phyloP scores from a whole-genome alignment of 1,140 invertebrate species.

The Drosophila kanapiae region DNA sequence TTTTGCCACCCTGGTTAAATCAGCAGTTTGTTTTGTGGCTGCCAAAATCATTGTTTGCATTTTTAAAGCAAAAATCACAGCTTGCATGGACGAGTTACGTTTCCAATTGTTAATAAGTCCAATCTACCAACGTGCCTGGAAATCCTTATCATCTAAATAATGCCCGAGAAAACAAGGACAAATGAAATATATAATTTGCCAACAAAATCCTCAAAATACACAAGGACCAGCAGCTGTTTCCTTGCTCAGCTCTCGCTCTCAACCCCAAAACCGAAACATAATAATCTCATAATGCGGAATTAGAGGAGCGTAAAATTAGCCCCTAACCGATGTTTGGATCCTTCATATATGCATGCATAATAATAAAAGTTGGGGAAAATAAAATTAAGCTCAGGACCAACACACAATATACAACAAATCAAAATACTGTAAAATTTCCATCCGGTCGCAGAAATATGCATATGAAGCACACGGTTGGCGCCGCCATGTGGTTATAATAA shows the following conservation, averaged over 20 bases:
- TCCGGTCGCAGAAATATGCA: constrained; percentile 51
- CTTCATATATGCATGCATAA: constrained; percentile 33
- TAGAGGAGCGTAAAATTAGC: constrained; percentile 75
- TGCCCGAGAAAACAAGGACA: constrained; percentile 16
- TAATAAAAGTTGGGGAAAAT: constrained; percentile 41
- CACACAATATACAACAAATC: constrained; percentile 34
- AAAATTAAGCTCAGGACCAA: constrained; percentile 52
- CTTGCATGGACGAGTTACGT: constrained; percentile 2
- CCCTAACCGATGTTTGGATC: constrained; percentile 34
- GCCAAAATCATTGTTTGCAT: constrained; percentile 27
- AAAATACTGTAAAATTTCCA: constrained; percentile 48
- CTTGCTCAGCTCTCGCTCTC: background rate
- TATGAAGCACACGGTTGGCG: constrained; percentile 37
- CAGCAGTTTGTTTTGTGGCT: constrained; percentile 13
- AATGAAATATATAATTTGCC: constrained; percentile 36
- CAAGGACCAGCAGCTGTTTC: constrained; percentile 5
- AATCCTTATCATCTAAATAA: background rate
- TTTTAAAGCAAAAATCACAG: constrained; percentile 7
- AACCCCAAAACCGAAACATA: constrained; percentile 30
- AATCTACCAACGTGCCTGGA: constrained; percentile 3
- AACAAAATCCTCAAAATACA: constrained; percentile 23
- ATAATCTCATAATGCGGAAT: constrained; percentile 69
- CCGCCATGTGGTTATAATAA: constrained; percentile 30
- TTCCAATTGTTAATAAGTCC: constrained; percentile 12
- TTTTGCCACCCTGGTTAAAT: constrained; percentile 2